Base-by-base conservation (phyloP, 1,140 invertebrate species). In the Lerema accius region DNA sequence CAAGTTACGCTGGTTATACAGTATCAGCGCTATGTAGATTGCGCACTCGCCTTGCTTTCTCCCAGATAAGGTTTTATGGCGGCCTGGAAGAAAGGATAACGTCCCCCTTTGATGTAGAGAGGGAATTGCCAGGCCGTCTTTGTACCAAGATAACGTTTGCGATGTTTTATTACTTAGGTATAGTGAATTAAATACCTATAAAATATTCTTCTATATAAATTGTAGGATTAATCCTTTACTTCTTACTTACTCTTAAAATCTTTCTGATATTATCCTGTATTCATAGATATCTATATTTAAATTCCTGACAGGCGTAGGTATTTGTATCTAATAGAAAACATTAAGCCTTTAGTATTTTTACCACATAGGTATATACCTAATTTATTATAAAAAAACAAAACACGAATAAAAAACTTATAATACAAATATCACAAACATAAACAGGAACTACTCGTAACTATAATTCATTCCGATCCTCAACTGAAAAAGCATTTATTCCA, bases 11-110 rank as follows among this genome's bases (percentile, higher is more conserved):
- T 84, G 79, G 86, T 82, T 72, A 49, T 78, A 79, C 84, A 66
- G 84, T 86, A 89, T 89, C 86, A 89, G 83, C 82, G 75, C 84
- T 89, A 89, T 89, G 86, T 86, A 89, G 86, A 89, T 89, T 86
- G 85, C 75, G 76, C 69, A 74, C 73, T 80, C 73, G 84, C 76
- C 71, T 82, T 85, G 85, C 84, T 88, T 88, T 86, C 86, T 80
- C 82, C 66, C 71, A 87, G 87, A 90, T 90, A 90, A 90, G 85
- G 78, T 82, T 90, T 90, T 82, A 86, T 65, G 74, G 72, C 45
- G 66, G 76, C 71, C 70, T 73, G 76, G 83, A 84, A 85, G 85
- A 90, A 90, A 86, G 87, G 87, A 90, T 90, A 90, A 89, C 84
- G 78, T 84, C 77, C 75, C 79, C 70, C 66, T 82, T 86, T 86